A percentile compares a stretch with the other conserved stretches of the same genome.
These are phyloP conservation scores for Microhierax caerulescens DNA, from an alignment of 2,797 vertebrate species.

Conservation along the genomic window DNA sequence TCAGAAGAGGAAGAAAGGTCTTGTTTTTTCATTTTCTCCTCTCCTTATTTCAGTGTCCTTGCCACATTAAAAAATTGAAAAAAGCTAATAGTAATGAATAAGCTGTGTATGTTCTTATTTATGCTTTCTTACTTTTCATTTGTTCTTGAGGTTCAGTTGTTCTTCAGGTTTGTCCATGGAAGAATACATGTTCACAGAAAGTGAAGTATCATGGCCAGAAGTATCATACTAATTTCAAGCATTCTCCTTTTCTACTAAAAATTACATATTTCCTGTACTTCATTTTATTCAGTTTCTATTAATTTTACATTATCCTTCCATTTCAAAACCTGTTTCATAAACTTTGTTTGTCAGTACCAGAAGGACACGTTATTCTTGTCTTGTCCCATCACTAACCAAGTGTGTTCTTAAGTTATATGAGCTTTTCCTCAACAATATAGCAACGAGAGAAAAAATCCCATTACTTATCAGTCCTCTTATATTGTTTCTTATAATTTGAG, in stretches of 20 bases:
- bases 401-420: neutral
- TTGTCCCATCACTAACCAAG: neutral
- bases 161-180: neutral
- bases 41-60: neutral
- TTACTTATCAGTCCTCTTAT: rapidly evolving
- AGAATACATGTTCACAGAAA: neutral
- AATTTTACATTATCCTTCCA: neutral
- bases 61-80: rapidly evolving
- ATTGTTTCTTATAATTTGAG: neutral
- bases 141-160: neutral
- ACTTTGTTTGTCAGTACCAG: neutral
- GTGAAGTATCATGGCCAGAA: neutral
- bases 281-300: neutral
- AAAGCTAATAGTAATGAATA: neutral
- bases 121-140: neutral
- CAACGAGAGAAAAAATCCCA: neutral
- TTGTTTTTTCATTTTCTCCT: neutral
- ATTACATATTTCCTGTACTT: neutral
- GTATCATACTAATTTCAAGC: rapidly evolving
- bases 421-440: neutral
- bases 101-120: neutral
- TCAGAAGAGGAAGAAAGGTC: neutral
- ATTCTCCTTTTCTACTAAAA: neutral
- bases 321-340: neutral
- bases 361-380: neutral